Evolutionary conservation across 53 echinoderm and acorn worm species (phyloP).

Genomic region (Zoroaster sp.): DNA sequence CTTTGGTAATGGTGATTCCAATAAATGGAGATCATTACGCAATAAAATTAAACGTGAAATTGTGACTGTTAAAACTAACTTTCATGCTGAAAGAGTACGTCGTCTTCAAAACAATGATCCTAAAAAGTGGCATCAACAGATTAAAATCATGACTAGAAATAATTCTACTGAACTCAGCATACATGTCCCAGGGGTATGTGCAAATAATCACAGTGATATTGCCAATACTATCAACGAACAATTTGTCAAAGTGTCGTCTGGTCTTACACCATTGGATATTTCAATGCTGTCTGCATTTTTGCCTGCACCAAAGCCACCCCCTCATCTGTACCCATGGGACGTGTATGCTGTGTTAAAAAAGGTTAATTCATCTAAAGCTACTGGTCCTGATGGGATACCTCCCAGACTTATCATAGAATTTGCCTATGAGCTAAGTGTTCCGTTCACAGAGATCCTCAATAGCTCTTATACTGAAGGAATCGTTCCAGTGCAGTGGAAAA

Average conservation of each 20-base stretch:
- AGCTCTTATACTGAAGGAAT: constrained; percentile 36
- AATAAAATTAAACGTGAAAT: constrained; percentile 22
- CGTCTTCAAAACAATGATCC: not conserved
- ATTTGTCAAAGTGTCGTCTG: constrained; percentile 25
- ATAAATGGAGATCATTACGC: constrained; percentile 1
- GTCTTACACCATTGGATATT: not conserved
- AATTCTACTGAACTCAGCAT: not conserved
- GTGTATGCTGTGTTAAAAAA: constrained; percentile 26
- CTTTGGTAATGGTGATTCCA: not conserved
- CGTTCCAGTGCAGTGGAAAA: constrained; percentile 8
- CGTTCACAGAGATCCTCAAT: constrained; percentile 27
- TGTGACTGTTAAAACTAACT: too few relatives aligned
- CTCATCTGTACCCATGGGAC: constrained; percentile 25
- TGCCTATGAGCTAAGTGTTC: too few relatives aligned
- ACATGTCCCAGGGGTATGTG: constrained; percentile 26
- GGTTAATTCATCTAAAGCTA: constrained; percentile 26
- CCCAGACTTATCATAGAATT: constrained; percentile 46
- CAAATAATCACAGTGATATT: constrained; percentile 11
- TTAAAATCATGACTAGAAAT: constrained; percentile 31
- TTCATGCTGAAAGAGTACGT: constrained; percentile 12
- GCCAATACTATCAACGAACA: constrained; percentile 34
- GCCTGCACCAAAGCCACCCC: constrained; percentile 21
- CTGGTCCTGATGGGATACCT: constrained; percentile 42
- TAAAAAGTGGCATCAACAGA: constrained; percentile 37
- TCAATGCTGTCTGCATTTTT: constrained; percentile 2